A percentile compares a stretch with the other conserved stretches of the same genome.
These are phyloP conservation scores for Procambarus virginalis DNA, from an alignment of 1,140 invertebrate genomes.

Conservation along the genomic window DNA sequence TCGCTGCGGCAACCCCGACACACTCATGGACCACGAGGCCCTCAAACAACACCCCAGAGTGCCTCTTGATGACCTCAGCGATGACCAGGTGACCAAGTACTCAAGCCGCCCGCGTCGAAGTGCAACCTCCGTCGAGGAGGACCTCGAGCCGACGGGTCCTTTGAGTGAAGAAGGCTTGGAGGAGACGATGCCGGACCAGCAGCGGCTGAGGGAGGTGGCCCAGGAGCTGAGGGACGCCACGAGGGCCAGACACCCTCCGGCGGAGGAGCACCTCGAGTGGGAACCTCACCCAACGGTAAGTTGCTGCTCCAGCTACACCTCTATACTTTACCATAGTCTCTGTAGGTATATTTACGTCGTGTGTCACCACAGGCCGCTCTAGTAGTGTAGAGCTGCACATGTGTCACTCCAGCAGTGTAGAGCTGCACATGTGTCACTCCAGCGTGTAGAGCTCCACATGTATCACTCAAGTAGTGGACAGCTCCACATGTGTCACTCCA, in stretches of 20 bases:
- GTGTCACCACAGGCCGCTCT: no score
- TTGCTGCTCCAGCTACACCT: background rate
- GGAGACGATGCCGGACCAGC: conserved; percentile 21
- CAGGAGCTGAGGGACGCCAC: conserved; percentile 6
- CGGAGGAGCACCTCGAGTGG: conserved; percentile 23
- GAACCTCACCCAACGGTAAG: conserved; percentile 36
- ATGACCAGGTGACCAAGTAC: background rate
- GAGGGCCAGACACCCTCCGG: background rate
- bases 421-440: no score
- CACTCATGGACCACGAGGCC: conserved; percentile 45
- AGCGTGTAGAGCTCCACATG: no score
- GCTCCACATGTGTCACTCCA: no score
- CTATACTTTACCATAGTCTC: no score
- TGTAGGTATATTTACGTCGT: no score
- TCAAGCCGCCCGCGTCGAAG: background rate
- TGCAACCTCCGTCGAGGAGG: background rate
- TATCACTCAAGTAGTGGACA: no score
- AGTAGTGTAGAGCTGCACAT: no score
- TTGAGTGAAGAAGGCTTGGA: background rate
- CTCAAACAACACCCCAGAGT: background rate
- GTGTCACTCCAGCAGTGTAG: no score
- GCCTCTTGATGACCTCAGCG: background rate
- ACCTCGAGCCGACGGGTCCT: background rate
- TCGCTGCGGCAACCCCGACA: conserved; percentile 60
- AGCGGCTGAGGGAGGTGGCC: conserved; percentile 2